These are phyloP conservation scores for Drosophila subobscura DNA, from an alignment of 1,140 invertebrate genomes.

Conservation along the genomic window DNA sequence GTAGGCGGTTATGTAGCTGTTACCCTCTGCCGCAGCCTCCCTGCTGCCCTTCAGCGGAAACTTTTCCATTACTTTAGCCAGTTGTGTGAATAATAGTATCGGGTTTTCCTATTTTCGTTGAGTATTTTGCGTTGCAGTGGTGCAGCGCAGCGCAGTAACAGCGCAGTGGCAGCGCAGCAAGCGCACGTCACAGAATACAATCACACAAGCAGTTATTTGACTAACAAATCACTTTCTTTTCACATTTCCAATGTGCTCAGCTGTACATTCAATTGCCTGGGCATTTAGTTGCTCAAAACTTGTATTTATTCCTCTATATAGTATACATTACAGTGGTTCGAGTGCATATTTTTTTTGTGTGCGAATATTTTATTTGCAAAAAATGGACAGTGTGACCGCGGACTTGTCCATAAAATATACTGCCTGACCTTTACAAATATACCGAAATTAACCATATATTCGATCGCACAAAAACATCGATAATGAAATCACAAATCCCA, in stretches of 20 bases:
- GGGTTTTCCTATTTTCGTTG: slow-evolving; percentile 29
- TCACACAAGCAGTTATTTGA: slow-evolving; percentile 43
- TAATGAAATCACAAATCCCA: too few relatives aligned
- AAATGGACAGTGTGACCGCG: slow-evolving; percentile 24
- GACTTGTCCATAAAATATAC: neutral
- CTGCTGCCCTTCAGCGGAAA: slow-evolving; percentile 84
- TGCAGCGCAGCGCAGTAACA: slow-evolving; percentile 27
- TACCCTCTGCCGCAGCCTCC: slow-evolving; percentile 79
- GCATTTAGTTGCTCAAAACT: slow-evolving; percentile 8
- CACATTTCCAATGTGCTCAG: slow-evolving; percentile 35
- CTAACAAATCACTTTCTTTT: slow-evolving; percentile 44
- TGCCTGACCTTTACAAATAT: neutral
- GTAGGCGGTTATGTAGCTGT: slow-evolving; percentile 84
- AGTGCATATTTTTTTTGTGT: slow-evolving; percentile 36
- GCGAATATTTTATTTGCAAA: slow-evolving; percentile 56
- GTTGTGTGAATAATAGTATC: slow-evolving; percentile 6
- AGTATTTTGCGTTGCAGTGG: slow-evolving; percentile 65
- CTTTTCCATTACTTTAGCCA: slow-evolving; percentile 84
- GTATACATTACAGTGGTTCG: slow-evolving; percentile 18
- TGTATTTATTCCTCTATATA: slow-evolving; percentile 22
- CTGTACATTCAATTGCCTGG: neutral
- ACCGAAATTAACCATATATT: neutral
- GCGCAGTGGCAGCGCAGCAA: slow-evolving; percentile 56
- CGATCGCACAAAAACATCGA: too few relatives aligned
- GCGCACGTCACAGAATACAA: slow-evolving; percentile 63